Conservation (phyloP, 2,797 vertebrate species). For the Macroramphosus scolopax region DNA sequence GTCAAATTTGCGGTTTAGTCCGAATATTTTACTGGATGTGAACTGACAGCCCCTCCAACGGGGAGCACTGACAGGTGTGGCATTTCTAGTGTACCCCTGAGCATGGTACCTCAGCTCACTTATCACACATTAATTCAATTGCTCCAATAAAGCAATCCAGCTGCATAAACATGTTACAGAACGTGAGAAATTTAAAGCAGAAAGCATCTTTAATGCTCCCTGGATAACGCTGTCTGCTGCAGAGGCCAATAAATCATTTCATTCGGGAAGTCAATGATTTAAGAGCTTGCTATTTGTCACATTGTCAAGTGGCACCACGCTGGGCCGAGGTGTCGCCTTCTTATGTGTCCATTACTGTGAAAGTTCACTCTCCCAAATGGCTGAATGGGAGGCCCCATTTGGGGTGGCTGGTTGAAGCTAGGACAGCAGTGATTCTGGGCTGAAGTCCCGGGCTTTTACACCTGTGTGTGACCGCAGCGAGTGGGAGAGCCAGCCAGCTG, state of each 20-base stretch:
- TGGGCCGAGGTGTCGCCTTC: slow-evolving; percentile 75
- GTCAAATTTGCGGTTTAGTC: slow-evolving; percentile 20
- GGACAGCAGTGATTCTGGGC: slow-evolving; percentile 60
- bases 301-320: slow-evolving; percentile 72
- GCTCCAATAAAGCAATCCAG: slow-evolving; percentile 83
- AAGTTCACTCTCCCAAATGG: slow-evolving; percentile 80
- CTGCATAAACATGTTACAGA: slow-evolving; percentile 83
- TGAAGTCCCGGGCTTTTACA: slow-evolving; percentile 64
- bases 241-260: slow-evolving; percentile 75
- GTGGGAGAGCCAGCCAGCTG: slow-evolving; percentile 67
- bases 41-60: slow-evolving; percentile 22
- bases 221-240: slow-evolving; percentile 62
- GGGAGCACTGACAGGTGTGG: slow-evolving; percentile 60
- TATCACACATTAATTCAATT: slow-evolving; percentile 77
- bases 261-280: slow-evolving; percentile 71
- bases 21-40: slow-evolving; percentile 19
- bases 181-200: slow-evolving; percentile 78
- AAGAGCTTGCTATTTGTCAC: slow-evolving; percentile 73
- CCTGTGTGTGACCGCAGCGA: slow-evolving; percentile 75
- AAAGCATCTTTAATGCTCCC: slow-evolving; percentile 73
- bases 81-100: slow-evolving; percentile 63
- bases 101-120: slow-evolving; percentile 68
- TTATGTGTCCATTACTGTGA: slow-evolving; percentile 76
- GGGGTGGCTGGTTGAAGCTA: slow-evolving; percentile 53
- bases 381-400: slow-evolving; percentile 74